phyloP scores from a whole-genome alignment of 2,113 vertebrate genomes.

The Alexandromys fortis region DNA sequence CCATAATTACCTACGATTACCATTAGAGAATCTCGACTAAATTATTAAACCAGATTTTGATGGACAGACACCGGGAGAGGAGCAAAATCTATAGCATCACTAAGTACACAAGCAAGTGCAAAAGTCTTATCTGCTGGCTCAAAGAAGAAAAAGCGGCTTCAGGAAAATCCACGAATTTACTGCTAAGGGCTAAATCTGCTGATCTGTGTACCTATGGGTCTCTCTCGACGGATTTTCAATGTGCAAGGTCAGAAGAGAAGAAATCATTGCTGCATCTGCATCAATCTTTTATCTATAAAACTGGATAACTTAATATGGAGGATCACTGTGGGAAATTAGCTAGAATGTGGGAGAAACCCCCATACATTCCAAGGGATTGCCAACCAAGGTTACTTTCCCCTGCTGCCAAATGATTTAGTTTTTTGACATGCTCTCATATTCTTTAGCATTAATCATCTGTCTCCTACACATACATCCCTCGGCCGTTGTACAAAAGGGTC shows the following conservation, averaged over 20 bases:
- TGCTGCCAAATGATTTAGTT: constrained; percentile 7
- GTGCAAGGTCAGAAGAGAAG: constrained; percentile 49
- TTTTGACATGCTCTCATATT: neutral
- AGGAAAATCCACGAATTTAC: neutral
- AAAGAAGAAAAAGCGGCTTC: constrained; percentile 37
- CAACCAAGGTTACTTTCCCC: neutral
- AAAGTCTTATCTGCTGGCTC: constrained; percentile 3
- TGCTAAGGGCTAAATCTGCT: neutral
- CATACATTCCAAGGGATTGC: constrained; percentile 19
- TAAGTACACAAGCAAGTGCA: constrained; percentile 43
- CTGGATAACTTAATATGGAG: constrained; percentile 38
- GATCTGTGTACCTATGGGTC: neutral
- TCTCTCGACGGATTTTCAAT: constrained; percentile 1
- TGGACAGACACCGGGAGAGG: neutral
- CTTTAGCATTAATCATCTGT: constrained; percentile 9
- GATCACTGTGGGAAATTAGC: constrained; percentile 41
- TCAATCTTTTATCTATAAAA: constrained; percentile 36
- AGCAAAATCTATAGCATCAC: neutral
- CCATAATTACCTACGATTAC: neutral
- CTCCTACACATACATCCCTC: neutral
- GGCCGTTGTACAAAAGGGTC: neutral
- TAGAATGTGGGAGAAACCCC: neutral
- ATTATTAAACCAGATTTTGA: constrained; percentile 40
- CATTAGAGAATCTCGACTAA: neutral
- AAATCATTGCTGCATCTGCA: neutral